Evolutionary conservation across 2,797 vertebrate species (phyloP).

Genomic region (Macrochelys suwanniensis): DNA sequence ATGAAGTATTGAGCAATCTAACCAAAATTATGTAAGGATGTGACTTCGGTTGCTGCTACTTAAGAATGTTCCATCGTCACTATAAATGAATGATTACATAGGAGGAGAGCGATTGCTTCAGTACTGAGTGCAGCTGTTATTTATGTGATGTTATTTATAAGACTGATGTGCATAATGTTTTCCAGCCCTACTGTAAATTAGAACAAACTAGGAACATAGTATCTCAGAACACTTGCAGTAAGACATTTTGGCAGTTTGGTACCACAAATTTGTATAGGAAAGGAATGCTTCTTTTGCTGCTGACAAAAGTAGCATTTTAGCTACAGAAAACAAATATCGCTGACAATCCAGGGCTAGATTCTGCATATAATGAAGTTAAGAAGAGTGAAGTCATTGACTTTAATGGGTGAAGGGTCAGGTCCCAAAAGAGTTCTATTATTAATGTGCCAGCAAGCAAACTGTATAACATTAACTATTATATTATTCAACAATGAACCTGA

Average conservation of each 20-base stretch:
- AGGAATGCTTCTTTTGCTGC: slow-evolving; percentile 1
- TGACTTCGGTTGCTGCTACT: slow-evolving; percentile 1
- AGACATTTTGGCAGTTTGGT: slow-evolving; percentile 36
- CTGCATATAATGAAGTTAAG: slow-evolving; percentile 50
- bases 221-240: slow-evolving; percentile 49
- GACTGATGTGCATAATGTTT: slow-evolving; percentile 48
- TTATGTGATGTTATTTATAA: slow-evolving; percentile 50
- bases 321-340: slow-evolving; percentile 42
- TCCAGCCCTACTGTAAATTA: slow-evolving; percentile 42
- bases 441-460: slow-evolving; percentile 8
- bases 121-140: slow-evolving; percentile 56
- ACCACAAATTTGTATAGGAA: slow-evolving; percentile 41
- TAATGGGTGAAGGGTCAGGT: slow-evolving; percentile 4
- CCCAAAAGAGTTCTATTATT: slow-evolving; percentile 46
- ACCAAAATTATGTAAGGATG: slow-evolving; percentile 47
- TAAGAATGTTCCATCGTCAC: slow-evolving; percentile 5
- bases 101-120: slow-evolving; percentile 58
- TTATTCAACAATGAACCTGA: slow-evolving; percentile 17
- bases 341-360: slow-evolving; percentile 10
- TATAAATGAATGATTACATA: slow-evolving; percentile 46
- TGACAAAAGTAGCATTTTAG: slow-evolving; percentile 30
- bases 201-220: slow-evolving; percentile 38
- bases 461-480: neutral
- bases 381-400: slow-evolving; percentile 46
- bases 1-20: slow-evolving; percentile 38